Conservation (phyloP, 1,140 invertebrate genomes). For the Gryllus bimaculatus region DNA sequence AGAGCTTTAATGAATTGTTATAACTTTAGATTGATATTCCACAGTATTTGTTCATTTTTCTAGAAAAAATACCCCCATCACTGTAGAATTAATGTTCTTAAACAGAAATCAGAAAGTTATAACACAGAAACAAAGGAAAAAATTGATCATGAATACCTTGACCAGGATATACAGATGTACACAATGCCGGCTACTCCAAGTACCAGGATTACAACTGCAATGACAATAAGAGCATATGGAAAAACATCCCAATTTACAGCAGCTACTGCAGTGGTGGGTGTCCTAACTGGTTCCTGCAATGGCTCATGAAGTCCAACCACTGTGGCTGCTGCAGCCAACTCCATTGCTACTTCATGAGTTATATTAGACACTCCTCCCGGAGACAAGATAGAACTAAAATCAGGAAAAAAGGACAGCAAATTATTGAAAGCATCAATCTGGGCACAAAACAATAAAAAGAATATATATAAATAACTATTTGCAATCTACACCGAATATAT, state of each 20-base stretch:
- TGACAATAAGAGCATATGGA: slow-evolving; percentile 75
- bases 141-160: slow-evolving; percentile 50
- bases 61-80: not conserved
- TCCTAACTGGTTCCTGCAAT: not conserved
- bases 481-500: too few species aligned
- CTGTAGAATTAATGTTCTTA: not conserved
- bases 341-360: not conserved
- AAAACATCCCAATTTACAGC: slow-evolving; percentile 63
- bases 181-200: slow-evolving; percentile 76
- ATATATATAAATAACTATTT: too few species aligned
- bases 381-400: not conserved
- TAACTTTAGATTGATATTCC: too few species aligned
- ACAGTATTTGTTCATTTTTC: not conserved
- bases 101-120: not conserved
- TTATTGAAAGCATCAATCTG: too few species aligned
- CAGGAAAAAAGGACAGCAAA: not conserved
- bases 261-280: slow-evolving; percentile 38
- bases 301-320: not conserved
- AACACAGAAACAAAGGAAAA: not conserved
- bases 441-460: too few species aligned
- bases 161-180: slow-evolving; percentile 87
- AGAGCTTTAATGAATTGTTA: too few species aligned
- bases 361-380: not conserved
- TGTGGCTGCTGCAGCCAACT: not conserved
- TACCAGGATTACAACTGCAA: slow-evolving; percentile 77